Percentiles rank a stretch among this genome's conserved stretches.
Evolutionary conservation across 1,140 invertebrate species (phyloP).

Genomic region (Trichoplusia ni): DNA sequence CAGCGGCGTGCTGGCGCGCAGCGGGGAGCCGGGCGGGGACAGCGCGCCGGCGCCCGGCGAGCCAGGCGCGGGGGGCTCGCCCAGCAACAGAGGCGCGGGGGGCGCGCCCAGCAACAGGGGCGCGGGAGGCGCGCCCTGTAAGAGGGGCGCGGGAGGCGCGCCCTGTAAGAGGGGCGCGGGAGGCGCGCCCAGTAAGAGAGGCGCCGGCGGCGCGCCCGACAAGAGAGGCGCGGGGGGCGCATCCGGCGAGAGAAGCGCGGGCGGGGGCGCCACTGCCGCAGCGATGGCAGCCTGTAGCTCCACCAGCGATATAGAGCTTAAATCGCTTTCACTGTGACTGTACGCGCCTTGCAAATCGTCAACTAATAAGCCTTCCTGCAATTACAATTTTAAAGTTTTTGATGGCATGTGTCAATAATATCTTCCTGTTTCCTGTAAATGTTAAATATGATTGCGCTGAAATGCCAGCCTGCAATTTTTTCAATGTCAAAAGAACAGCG

Average conservation of each 20-base stretch:
- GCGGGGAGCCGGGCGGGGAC: slow-evolving; percentile 25
- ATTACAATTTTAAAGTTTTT: too few relatives aligned
- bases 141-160: slow-evolving; percentile 45
- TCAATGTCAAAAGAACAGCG: too few relatives aligned
- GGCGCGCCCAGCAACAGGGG: slow-evolving; percentile 42
- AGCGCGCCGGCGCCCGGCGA: slow-evolving; percentile 22
- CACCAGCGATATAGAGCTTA: slow-evolving; percentile 42
- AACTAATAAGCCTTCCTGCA: neutral
- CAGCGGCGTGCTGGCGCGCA: slow-evolving; percentile 26
- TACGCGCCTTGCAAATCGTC: too few relatives aligned
- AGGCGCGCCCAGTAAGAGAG: slow-evolving; percentile 42
- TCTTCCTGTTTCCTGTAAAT: too few relatives aligned
- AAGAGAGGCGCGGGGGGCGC: slow-evolving; percentile 43
- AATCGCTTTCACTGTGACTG: slow-evolving; percentile 38
- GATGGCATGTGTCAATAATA: too few relatives aligned
- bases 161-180: slow-evolving; percentile 42
- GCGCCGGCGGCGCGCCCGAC: slow-evolving; percentile 38
- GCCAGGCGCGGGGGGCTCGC: slow-evolving; percentile 23
- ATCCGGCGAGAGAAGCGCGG: slow-evolving; percentile 41
- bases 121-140: slow-evolving; percentile 43
- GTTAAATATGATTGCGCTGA: too few relatives aligned
- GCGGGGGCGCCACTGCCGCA: slow-evolving; percentile 48
- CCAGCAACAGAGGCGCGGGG: slow-evolving; percentile 47
- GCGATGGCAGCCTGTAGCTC: slow-evolving; percentile 57
- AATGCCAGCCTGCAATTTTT: too few relatives aligned